Base-by-base conservation (phyloP, 1,140 invertebrate species). In the Magallana ariakensis region DNA sequence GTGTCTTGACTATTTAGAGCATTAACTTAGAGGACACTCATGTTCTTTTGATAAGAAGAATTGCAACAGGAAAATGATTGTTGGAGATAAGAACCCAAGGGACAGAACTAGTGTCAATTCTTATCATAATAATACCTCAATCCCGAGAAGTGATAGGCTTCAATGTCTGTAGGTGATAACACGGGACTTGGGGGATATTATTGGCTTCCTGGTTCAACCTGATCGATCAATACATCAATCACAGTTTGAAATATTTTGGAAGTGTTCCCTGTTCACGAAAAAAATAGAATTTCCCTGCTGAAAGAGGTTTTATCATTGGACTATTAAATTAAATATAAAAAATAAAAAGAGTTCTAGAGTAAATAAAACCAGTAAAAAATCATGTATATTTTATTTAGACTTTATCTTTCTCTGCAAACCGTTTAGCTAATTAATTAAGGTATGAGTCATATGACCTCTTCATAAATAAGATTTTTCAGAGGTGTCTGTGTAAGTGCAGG, bases 391-490 rank as follows among this genome's bases (percentile, higher is more conserved):
- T 26, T 33, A 1, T 22, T 26, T 33, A 33, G 22, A 11, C 26
- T 15, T 19, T 26, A 26, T 75, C 66, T 75, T 46, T 75, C 22
- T 26, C 33, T 22, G 26, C 66, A 75, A 75, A 33, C 33, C 5
- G 66, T 13, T 26, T 26, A 26, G 19, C 19, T 75, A 75, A 75
- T 75, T 75, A 75, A 75, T 75, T 75, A 75, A 75, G 22, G 22
- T 19, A 75, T 75, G 66, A 75, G 66, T 75, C 66, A 75, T 75
- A 33, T 75, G 66, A 26, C 66, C 22, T 75, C 33, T 19, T 26
- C 66, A 75, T 75, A 75, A 75, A 75, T 75, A 13, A 75, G 22
- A 75, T 75, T 75, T 75, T 75, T 46, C 33, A 26, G 33, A 75
- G 66, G 22, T 75, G 66, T 26, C 22, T 75, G 66, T 75, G 22